Evolutionary conservation across 2,888 invertebrate species (phyloP).

Genomic region (Dryobota labecula): DNA sequence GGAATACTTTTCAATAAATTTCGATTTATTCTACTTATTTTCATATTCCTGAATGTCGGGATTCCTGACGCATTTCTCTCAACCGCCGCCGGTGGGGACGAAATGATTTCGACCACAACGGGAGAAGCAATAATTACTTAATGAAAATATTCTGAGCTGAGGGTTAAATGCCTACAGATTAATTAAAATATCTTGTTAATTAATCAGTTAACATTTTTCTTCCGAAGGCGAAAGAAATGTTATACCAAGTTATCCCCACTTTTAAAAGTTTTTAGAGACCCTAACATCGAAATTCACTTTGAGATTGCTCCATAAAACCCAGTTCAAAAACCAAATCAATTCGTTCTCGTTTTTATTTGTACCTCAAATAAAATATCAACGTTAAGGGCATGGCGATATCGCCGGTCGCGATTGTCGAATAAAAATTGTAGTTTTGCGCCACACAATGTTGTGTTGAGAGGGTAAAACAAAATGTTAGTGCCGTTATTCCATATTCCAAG

Average conservation of each 20-base stretch:
- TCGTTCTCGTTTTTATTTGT: constrained; percentile 47
- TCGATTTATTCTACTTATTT: constrained; percentile 79
- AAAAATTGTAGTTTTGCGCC: constrained; percentile 61
- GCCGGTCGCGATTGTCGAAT: constrained; percentile 35
- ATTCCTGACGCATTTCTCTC: constrained; percentile 29
- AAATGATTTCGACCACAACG: constrained; percentile 18
- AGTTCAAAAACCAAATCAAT: constrained; percentile 45
- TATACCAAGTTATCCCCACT: constrained; percentile 15
- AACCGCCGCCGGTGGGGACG: background rate
- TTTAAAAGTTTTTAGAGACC: constrained; percentile 33
- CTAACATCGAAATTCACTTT: constrained; percentile 57
- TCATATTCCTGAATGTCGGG: constrained; percentile 67
- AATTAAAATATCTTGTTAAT: constrained; percentile 44
- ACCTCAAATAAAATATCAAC: constrained; percentile 51
- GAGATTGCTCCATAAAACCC: constrained; percentile 44
- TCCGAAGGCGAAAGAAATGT: background rate
- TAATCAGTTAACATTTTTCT: constrained; percentile 23
- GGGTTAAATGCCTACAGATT: constrained; percentile 8
- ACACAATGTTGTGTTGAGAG: constrained; percentile 58
- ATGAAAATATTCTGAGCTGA: constrained; percentile 31
- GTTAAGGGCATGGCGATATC: constrained; percentile 26
- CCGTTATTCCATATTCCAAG: constrained; percentile 67
- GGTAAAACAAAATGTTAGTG: constrained; percentile 69
- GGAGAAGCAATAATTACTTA: constrained; percentile 27
- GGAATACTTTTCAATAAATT: constrained; percentile 79